A percentile compares a stretch with the other conserved stretches of the same genome.
Evolutionary conservation across 2,113 vertebrate species (phyloP).

Genomic region (Uropsilus gracilis): DNA sequence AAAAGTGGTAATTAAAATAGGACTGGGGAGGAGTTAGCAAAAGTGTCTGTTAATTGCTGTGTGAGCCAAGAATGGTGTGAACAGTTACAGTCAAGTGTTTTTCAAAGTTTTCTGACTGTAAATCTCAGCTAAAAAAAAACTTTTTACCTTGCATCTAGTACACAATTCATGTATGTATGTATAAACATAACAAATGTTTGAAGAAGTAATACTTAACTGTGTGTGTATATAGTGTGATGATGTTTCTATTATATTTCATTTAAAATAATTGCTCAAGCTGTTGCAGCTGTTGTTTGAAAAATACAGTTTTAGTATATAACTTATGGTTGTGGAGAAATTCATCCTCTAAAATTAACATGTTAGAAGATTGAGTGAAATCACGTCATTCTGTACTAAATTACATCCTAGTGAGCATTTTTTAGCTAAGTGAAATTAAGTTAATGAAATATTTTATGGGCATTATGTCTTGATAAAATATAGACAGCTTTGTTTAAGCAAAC

Average conservation of each 20-base stretch:
- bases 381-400: neutral
- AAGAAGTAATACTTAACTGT: neutral
- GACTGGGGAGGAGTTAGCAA: neutral
- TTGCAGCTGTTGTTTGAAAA: neutral
- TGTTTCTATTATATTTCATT: conserved; percentile 44
- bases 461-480: conserved; percentile 46
- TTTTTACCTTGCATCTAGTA: neutral
- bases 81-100: neutral
- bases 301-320: neutral
- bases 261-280: conserved; percentile 28
- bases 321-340: neutral
- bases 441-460: conserved; percentile 32
- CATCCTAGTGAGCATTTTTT: neutral
- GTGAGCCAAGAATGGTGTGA: conserved; percentile 10
- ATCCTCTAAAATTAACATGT: neutral
- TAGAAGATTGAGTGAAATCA: conserved; percentile 21
- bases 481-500: neutral
- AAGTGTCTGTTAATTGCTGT: neutral
- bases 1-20: neutral
- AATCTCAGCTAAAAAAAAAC: neutral
- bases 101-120: neutral
- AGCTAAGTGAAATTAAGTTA: neutral
- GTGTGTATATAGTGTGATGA: neutral
- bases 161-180: neutral
- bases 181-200: neutral